Evolutionary conservation across 2,113 vertebrate genomes (phyloP).

Genomic region (Fukomys damarensis): DNA sequence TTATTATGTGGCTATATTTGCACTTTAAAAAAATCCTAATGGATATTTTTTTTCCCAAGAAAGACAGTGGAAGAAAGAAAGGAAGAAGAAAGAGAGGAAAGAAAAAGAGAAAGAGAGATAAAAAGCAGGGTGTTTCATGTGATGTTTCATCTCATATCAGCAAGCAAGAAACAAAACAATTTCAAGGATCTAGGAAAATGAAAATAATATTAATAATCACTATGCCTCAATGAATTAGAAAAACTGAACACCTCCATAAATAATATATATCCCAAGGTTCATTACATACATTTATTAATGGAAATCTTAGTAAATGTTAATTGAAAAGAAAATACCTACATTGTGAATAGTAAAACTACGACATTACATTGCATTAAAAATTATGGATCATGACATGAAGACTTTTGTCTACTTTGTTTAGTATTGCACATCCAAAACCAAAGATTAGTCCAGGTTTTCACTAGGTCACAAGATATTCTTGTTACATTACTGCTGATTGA

Average conservation of each 20-base stretch:
- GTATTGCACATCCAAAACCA: neutral
- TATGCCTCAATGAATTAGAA: neutral
- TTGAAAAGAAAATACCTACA: neutral
- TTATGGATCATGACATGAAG: neutral
- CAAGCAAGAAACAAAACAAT: neutral
- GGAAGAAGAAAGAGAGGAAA: neutral
- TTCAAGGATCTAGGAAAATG: no score
- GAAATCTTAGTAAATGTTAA: neutral
- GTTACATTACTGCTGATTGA: neutral
- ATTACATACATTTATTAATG: neutral
- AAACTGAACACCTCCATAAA: neutral
- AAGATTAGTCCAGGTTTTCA: neutral
- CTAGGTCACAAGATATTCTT: neutral
- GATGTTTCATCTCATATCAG: neutral
- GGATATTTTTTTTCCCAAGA: neutral
- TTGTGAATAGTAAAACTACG: neutral
- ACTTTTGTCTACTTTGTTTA: neutral
- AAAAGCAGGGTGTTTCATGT: neutral
- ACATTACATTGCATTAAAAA: neutral
- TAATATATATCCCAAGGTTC: neutral
- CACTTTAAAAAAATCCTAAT: neutral
- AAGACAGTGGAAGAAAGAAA: neutral
- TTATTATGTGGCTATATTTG: neutral
- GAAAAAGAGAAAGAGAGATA: no score
- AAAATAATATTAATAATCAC: no score